Conservation (phyloP, 2,113 vertebrate species). For the Abramis brama region DNA sequence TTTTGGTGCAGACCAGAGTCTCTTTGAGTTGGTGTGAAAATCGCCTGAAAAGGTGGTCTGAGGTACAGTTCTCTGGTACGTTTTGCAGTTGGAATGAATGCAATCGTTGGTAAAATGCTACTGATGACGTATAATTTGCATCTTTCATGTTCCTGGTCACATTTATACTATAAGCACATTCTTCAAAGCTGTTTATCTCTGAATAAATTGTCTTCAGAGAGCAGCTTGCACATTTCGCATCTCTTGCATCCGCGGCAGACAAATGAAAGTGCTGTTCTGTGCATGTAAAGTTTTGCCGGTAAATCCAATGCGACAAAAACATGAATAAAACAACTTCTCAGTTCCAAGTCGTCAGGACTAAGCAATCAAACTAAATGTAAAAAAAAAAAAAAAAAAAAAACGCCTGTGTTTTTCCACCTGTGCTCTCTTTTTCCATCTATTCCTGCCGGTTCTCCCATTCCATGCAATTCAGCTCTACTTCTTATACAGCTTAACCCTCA, state of each 20-base stretch:
- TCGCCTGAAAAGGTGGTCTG: not conserved
- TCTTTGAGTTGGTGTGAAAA: constrained; percentile 8
- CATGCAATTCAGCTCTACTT: not conserved
- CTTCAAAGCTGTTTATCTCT: not conserved
- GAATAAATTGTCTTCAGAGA: constrained; percentile 1
- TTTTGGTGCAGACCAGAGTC: not conserved
- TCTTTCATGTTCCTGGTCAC: not conserved
- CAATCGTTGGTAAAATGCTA: not conserved
- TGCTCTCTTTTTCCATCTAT: not conserved
- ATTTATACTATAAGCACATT: not conserved
- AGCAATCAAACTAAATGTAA: not conserved
- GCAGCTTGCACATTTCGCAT: not conserved
- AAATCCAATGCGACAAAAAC: not conserved
- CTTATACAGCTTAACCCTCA: not conserved
- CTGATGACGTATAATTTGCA: constrained; percentile 1
- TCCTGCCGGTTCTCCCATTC: not conserved
- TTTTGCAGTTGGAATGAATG: not conserved
- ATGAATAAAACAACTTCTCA: not conserved
- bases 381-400: not conserved
- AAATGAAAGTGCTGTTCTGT: not conserved
- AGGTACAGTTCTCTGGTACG: not conserved
- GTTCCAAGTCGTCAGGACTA: not conserved
- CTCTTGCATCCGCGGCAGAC: not conserved
- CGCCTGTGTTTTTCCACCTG: not conserved
- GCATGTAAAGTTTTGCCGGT: not conserved